These are phyloP conservation scores for Acanthornis magna DNA, from an alignment of 2,797 vertebrate species.

Conservation along the genomic window DNA sequence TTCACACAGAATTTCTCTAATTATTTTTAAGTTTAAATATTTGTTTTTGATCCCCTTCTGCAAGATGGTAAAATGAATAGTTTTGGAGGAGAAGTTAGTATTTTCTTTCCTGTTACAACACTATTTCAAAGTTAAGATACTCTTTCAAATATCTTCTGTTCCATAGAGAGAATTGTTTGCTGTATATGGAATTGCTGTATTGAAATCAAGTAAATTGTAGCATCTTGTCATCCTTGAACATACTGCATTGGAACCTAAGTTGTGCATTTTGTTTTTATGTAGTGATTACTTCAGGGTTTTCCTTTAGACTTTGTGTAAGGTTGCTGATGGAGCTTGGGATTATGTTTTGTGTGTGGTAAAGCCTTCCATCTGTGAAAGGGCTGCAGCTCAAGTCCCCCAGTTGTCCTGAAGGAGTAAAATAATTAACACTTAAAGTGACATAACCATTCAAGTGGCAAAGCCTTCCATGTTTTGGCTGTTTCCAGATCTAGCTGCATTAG, in stretches of 20 bases:
- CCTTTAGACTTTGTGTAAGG: neutral
- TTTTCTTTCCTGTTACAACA: neutral
- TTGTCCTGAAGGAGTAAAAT: neutral
- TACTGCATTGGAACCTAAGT: neutral
- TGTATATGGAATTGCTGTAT: conserved; percentile 33
- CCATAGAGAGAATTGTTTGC: conserved; percentile 22
- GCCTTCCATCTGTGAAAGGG: neutral
- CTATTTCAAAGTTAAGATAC: conserved; percentile 41
- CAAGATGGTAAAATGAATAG: neutral
- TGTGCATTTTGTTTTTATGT: neutral
- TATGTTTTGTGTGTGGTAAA: neutral
- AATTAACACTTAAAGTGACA: neutral
- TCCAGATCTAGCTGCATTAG: neutral
- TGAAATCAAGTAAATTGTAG: conserved; percentile 52
- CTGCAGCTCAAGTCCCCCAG: neutral
- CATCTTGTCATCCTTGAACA: neutral
- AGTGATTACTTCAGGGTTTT: neutral
- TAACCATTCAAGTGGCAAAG: neutral
- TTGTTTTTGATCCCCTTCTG: neutral
- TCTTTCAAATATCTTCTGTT: conserved; percentile 48
- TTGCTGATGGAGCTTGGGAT: neutral
- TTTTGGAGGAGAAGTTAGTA: neutral
- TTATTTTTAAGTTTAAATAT: neutral
- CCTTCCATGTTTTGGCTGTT: neutral
- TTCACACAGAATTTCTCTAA: neutral